Conservation (phyloP, 2,113 vertebrate species). For the Irena cyanogastra region DNA sequence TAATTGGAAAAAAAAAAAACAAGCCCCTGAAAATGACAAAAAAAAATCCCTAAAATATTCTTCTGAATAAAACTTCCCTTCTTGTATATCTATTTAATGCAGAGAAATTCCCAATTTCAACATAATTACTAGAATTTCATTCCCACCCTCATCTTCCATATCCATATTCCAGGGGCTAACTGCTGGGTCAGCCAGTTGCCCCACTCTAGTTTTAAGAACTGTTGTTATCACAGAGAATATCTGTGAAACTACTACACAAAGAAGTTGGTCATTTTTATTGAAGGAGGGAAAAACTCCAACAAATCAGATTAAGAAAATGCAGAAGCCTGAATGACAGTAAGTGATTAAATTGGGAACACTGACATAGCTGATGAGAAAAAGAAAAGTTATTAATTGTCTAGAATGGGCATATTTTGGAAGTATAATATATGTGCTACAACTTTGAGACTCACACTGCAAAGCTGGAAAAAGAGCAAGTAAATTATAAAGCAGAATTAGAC, state of each 20-base stretch:
- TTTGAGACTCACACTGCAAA: neutral
- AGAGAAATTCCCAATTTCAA: neutral
- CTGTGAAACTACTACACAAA: neutral
- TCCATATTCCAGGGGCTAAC: neutral
- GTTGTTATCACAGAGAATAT: neutral
- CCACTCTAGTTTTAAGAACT: neutral
- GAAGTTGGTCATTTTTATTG: neutral
- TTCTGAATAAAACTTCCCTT: neutral
- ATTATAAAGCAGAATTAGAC: neutral
- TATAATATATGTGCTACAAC: neutral
- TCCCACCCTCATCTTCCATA: neutral
- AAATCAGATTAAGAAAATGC: neutral
- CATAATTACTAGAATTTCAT: neutral
- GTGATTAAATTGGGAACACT: neutral
- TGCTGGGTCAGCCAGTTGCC: neutral
- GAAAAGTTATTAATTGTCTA: neutral
- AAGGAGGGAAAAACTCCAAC: neutral
- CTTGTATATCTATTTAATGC: neutral
- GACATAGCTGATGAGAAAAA: neutral
- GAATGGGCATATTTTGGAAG: neutral
- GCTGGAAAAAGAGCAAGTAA: neutral
- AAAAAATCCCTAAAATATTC: neutral
- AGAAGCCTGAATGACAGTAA: neutral
- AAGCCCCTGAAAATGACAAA: neutral
- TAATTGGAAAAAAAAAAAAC: neutral